These are phyloP conservation scores for Triplophysa rosa DNA, from an alignment of 2,113 vertebrate genomes.

Conservation along the genomic window DNA sequence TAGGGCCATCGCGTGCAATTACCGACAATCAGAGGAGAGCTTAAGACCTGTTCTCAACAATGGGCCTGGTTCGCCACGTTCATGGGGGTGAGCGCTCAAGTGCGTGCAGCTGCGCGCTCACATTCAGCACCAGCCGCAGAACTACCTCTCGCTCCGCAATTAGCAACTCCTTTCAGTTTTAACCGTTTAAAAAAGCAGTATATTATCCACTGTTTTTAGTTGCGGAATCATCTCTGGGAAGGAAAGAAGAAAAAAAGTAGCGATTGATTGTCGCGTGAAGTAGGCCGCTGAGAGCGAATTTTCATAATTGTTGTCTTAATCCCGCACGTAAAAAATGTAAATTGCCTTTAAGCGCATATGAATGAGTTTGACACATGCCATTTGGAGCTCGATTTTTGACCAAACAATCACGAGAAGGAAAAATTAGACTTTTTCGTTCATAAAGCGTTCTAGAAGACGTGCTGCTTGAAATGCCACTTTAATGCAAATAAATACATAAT, in stretches of 20 bases:
- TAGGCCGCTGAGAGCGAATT: slow-evolving; percentile 60
- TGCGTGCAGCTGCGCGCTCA: slow-evolving; percentile 97
- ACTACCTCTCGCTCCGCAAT: slow-evolving; percentile 86
- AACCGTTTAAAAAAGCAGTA: slow-evolving; percentile 81
- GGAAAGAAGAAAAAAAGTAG: slow-evolving; percentile 53
- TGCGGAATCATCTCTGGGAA: slow-evolving; percentile 62
- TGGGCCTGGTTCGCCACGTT: slow-evolving; percentile 88
- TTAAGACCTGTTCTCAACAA: slow-evolving; percentile 91
- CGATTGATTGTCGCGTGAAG: slow-evolving; percentile 69
- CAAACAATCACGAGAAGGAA: slow-evolving; percentile 13
- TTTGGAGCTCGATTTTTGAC: slow-evolving; percentile 36
- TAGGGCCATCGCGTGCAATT: slow-evolving; percentile 96
- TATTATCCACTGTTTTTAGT: slow-evolving; percentile 84
- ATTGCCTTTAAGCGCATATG: slow-evolving; percentile 45
- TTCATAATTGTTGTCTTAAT: slow-evolving; percentile 45
- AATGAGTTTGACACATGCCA: slow-evolving; percentile 39
- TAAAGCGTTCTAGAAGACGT: neutral
- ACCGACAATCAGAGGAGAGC: slow-evolving; percentile 93
- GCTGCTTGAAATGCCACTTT: neutral
- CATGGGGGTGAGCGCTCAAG: slow-evolving; percentile 95
- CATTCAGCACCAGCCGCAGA: slow-evolving; percentile 84
- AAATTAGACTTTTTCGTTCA: neutral
- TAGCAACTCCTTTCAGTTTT: slow-evolving; percentile 90
- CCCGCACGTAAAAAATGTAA: slow-evolving; percentile 44
- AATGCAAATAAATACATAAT: neutral